Conservation (phyloP, 2,113 vertebrate genomes). For the Atlantisia rogersi region DNA sequence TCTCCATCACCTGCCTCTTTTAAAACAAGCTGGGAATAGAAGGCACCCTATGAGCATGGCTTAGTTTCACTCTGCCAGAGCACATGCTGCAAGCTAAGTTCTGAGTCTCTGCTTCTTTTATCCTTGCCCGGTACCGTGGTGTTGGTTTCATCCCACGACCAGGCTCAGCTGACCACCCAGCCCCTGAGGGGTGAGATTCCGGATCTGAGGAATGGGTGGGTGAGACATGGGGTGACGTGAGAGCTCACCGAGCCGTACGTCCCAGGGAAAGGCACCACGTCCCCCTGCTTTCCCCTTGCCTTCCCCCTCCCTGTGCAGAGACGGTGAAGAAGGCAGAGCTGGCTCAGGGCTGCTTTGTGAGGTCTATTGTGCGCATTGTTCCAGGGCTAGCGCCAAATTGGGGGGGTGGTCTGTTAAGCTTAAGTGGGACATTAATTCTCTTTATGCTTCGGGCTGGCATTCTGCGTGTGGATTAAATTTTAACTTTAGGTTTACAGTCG, state of each 20-base stretch:
- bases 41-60: not conserved
- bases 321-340: constrained; percentile 92
- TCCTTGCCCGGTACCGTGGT: rapidly evolving
- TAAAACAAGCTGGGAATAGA: not conserved
- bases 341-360: constrained; percentile 24
- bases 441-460: constrained; percentile 21
- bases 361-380: constrained; percentile 25
- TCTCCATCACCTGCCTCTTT: not conserved
- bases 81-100: not conserved
- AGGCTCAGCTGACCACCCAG: not conserved
- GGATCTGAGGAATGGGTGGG: not conserved
- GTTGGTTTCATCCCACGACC: not conserved
- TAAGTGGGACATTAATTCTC: constrained; percentile 46
- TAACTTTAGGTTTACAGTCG: constrained; percentile 55
- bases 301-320: constrained; percentile 52
- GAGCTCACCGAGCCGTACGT: constrained; percentile 85
- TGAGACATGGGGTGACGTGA: not conserved
- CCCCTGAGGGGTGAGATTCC: no score
- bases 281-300: constrained; percentile 20
- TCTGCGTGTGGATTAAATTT: constrained; percentile 49
- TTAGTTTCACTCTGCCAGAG: not conserved
- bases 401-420: not conserved
- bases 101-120: not conserved
- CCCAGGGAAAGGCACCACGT: constrained; percentile 82
- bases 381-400: not conserved